Base-by-base conservation (phyloP, 2,797 vertebrate species). In the Varecia variegata region DNA sequence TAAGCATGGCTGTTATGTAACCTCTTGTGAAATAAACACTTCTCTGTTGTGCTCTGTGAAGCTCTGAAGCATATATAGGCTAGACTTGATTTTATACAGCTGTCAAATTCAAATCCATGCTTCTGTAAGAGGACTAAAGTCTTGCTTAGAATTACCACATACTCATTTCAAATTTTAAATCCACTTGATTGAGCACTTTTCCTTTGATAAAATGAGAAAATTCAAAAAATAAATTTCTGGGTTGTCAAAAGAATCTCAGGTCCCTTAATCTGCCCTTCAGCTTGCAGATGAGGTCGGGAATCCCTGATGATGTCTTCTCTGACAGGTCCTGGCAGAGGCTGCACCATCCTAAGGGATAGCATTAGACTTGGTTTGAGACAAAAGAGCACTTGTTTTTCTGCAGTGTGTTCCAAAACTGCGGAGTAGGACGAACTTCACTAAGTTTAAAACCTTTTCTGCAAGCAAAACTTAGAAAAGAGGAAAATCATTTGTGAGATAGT, bases 81-180 rank as follows among this genome's bases (percentile, higher is more conserved):
- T 40, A 15, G 32, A 38, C 23, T 47, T 47, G 62, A 52, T 62
- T 71, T n/a, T 17, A 52, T 3, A 2, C 27, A 70, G 52, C 30
- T 5, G 13, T 60, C 50, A 73, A 17, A 58, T 35, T 68, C 50
- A 14, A 83, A 83, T 45, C 30, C 45, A 43, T 18, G 40, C 52
- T 90, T 62, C 83, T n/a, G 0, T 25, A 30, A 88, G 15, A 77
- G 15, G 11, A 88, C 81, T 27, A 17, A 4, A 47, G 8, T 89
- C 84, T 84, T 83, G 54, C 79, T 70, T 80, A 60, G 81, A 85
- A 90, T 91, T 54, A 58, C 38, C 43, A 43, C 25, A 54, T 14
- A 60, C 40, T 96, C 80, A 76, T 93, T 94, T 82, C 81, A 90
- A 70, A 90, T 90, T 45, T 58, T 52, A 93, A 73, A 54, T 84